Evolutionary conservation across 2,797 vertebrate species (phyloP), one percentile per base, ranked within the genome.

Genomic region (Lepilemur ruficaudatus): DNA sequence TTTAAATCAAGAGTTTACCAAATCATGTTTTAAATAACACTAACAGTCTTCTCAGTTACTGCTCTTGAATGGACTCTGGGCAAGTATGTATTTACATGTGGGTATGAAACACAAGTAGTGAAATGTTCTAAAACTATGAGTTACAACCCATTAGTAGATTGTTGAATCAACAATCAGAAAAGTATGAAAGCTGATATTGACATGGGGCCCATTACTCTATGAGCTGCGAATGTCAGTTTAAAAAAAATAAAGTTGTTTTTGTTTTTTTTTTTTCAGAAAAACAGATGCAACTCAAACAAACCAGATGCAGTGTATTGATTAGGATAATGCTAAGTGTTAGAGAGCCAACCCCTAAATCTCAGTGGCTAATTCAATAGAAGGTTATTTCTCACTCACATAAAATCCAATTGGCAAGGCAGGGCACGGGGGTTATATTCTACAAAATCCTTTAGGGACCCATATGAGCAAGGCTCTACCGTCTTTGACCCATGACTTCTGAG

Each of bases 1-100:
- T 90, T 82, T 91, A 14, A 93, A 86, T 76, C 79, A 94, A 82
- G 38, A 88, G 23, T 85, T 76, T 65, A 92, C 67, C 79, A 94
- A 81, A 91, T 67, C 38, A 90, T 43, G 35, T 38, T 67, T 15
- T 35, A 80, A 79, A 43, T 67, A 79, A 81, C 35, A 88, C 63
- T 43, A 65, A 72, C 9, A 55, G 46, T 88, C 88, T 93, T 88
- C 72, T 43, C 28, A 86, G n/a, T 81, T 70, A 55, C 4, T 88
- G 25, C 5, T 30, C 41, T 90, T 83, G 32, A 41, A 11, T 83
- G 32, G 28, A 87, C 38, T 65, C 57, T 22, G 50, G 43, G 32
- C 30, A 59, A 4, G 43, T 79, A 18, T 46, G 17, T 61, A 46
- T 59, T 76, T 83, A 78, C 2, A 13, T n/a, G 18, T 48, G 41